phyloP scores from a whole-genome alignment of 2,797 vertebrate genomes.

The Stomatorhinus walkeri region DNA sequence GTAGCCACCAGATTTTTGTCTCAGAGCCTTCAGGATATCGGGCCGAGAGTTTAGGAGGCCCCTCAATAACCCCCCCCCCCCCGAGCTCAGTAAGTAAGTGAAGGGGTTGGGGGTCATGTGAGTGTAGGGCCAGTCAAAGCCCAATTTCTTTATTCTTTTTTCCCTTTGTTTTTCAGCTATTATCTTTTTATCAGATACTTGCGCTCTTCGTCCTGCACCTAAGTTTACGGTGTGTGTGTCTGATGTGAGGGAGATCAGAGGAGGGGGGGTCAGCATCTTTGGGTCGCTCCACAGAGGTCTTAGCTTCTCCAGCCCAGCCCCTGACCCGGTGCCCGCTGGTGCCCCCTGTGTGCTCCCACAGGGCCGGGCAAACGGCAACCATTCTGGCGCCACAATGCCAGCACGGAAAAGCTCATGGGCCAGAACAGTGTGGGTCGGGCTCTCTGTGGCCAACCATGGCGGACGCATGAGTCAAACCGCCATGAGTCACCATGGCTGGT shows the following conservation, averaged over 20 bases:
- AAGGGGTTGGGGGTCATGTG: neutral
- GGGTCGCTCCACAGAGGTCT: neutral
- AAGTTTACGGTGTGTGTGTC: neutral
- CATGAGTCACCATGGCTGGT: neutral
- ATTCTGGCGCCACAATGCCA: neutral
- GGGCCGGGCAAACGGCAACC: neutral
- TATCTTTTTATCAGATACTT: conserved; percentile 22
- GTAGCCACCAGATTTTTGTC: neutral
- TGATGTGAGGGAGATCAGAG: neutral
- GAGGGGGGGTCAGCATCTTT: neutral
- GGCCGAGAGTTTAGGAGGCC: neutral
- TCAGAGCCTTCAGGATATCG: neutral
- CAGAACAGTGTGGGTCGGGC: neutral
- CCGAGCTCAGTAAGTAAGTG: neutral
- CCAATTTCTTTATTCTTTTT: neutral
- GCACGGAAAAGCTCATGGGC: neutral
- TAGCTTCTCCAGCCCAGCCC: neutral
- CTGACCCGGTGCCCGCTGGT: neutral
- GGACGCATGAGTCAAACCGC: neutral
- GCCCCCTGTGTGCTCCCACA: neutral
- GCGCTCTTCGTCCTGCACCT: neutral
- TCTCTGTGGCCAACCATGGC: neutral
- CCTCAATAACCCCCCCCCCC: neutral
- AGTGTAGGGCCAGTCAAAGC: neutral
- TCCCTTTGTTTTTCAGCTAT: neutral